Conservation (phyloP, 2,113 vertebrate genomes). For the Cyrtonyx montezumae region DNA sequence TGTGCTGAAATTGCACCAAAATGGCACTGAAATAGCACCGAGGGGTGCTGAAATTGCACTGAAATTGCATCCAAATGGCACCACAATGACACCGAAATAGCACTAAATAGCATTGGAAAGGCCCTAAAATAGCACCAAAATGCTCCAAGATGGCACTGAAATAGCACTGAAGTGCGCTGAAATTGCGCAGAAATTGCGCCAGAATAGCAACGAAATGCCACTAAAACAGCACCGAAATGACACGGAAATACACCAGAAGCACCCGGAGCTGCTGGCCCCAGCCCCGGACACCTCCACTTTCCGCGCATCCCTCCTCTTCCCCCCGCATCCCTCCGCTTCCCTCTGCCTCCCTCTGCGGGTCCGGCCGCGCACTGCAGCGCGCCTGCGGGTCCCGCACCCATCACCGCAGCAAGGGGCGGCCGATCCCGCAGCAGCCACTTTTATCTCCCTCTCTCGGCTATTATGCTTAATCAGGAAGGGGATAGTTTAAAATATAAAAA, state of each 20-base stretch:
- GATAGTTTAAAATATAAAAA: neutral
- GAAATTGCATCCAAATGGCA: too few relatives aligned
- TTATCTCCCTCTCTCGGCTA: conserved; percentile 45
- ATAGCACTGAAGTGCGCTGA: too few relatives aligned
- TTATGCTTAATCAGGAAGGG: conserved; percentile 50
- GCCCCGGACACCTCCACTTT: neutral
- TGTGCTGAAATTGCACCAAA: too few relatives aligned
- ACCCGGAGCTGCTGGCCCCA: neutral
- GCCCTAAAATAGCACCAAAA: too few relatives aligned
- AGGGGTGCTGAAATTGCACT: too few relatives aligned
- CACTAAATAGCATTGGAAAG: too few relatives aligned
- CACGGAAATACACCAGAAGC: neutral
- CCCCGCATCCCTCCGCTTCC: neutral
- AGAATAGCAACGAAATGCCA: too few relatives aligned
- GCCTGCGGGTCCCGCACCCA: neutral
- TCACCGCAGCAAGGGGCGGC: too few relatives aligned
- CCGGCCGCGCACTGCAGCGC: neutral
- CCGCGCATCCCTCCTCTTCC: neutral
- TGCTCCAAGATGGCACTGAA: neutral
- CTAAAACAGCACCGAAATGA: too few relatives aligned
- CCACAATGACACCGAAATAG: too few relatives aligned
- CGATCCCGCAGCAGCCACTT: conserved; percentile 25
- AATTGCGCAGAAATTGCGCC: too few relatives aligned
- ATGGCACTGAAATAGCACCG: too few relatives aligned
- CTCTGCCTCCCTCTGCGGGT: neutral